A percentile compares a stretch with the other conserved stretches of the same genome.
phyloP scores from a whole-genome alignment of 2,797 vertebrate species.

The Pelobates cultripes region DNA sequence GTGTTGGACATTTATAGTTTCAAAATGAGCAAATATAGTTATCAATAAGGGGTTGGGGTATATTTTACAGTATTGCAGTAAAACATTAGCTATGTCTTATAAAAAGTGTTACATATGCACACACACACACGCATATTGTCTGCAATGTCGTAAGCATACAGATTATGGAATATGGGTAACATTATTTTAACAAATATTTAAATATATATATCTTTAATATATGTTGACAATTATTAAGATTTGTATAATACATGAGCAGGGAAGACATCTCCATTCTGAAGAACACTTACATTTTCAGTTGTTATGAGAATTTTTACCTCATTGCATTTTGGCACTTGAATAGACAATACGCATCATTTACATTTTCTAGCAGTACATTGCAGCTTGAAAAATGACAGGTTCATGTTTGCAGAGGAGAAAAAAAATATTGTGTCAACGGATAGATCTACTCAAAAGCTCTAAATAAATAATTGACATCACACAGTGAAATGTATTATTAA shows the following conservation, averaged over 20 bases:
- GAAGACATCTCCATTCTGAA: background rate
- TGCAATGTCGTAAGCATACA: no score
- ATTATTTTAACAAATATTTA: no score
- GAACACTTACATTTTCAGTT: background rate
- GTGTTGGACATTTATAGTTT: no score
- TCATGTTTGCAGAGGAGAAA: constrained; percentile 25
- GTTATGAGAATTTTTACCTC: background rate
- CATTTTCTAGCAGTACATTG: background rate
- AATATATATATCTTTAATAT: background rate
- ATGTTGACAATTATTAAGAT: background rate
- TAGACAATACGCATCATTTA: background rate
- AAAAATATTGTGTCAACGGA: constrained; percentile 48
- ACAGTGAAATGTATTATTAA: constrained; percentile 55
- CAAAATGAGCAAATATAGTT: no score
- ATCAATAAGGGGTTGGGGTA: no score
- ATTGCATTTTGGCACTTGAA: background rate
- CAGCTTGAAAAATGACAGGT: constrained; percentile 41
- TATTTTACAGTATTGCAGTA: no score
- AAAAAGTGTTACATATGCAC: no score
- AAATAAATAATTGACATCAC: constrained; percentile 55
- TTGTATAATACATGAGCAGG: background rate
- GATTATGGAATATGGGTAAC: no score
- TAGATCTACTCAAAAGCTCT: constrained; percentile 48
- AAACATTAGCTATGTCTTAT: no score
- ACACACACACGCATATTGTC: no score